phyloP scores from a whole-genome alignment of 2,797 vertebrate species.

The Aeoliscus strigatus region DNA sequence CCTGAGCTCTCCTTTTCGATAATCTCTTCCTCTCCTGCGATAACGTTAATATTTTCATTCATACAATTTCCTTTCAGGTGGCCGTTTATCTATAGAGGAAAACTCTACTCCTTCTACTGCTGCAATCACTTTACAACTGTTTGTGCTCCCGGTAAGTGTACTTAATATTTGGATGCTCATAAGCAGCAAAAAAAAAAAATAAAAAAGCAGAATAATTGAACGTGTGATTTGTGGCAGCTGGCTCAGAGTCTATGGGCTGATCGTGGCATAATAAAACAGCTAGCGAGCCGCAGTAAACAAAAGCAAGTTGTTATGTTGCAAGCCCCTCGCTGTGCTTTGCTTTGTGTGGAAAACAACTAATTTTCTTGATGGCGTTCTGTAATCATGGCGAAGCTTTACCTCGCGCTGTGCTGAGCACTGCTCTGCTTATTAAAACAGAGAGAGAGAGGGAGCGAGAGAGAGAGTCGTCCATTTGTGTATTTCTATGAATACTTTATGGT shows the following conservation, averaged over 20 bases:
- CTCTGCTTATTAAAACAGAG: slow-evolving; percentile 71
- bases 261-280: slow-evolving; percentile 80
- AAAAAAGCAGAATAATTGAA: slow-evolving; percentile 84
- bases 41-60: too few species aligned
- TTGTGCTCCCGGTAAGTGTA: slow-evolving; percentile 84
- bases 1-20: not conserved
- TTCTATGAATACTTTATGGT: slow-evolving; percentile 60
- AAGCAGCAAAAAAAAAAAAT: too few species aligned
- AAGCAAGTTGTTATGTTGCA: slow-evolving; percentile 81
- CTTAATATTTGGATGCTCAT: slow-evolving; percentile 88
- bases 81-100: too few species aligned
- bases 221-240: slow-evolving; percentile 77
- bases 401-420: slow-evolving; percentile 72
- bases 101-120: slow-evolving; percentile 73
- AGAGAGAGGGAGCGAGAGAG: slow-evolving; percentile 21
- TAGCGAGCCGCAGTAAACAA: slow-evolving; percentile 82
- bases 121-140: slow-evolving; percentile 82
- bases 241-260: slow-evolving; percentile 75
- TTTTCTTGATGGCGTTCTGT: slow-evolving; percentile 81
- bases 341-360: slow-evolving; percentile 76
- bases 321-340: slow-evolving; percentile 66
- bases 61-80: slow-evolving; percentile 32
- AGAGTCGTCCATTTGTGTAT: slow-evolving; percentile 55
- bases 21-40: slow-evolving; percentile 1
- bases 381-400: slow-evolving; percentile 78